Evolutionary conservation across 2,113 vertebrate species (phyloP).

Genomic region (Mola mola): DNA sequence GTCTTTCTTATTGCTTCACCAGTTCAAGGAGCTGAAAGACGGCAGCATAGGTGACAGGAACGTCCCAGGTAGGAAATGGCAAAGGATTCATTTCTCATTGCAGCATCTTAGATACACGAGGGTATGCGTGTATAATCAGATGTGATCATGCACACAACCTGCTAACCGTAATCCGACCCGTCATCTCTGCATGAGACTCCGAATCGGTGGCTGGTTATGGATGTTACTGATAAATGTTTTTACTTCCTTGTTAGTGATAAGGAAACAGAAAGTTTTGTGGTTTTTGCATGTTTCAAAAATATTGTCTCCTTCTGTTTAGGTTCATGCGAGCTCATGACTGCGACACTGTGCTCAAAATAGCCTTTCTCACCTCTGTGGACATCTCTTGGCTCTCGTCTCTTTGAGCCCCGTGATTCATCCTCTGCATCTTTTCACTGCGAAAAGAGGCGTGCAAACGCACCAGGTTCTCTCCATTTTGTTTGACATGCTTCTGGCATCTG

Average conservation of each 20-base stretch:
- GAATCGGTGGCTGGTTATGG: neutral
- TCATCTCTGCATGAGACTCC: constrained; percentile 2
- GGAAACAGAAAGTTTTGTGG: neutral
- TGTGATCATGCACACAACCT: too few relatives aligned
- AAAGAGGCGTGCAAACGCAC: neutral
- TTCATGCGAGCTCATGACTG: constrained; percentile 7
- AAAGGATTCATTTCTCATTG: too few relatives aligned
- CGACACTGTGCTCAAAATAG: constrained; percentile 44
- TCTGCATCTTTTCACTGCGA: neutral
- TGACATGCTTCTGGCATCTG: too few relatives aligned
- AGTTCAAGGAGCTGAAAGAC: neutral
- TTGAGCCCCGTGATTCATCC: constrained; percentile 26
- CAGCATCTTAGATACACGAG: too few relatives aligned
- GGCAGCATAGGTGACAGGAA: neutral
- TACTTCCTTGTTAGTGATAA: neutral
- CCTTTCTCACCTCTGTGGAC: constrained; percentile 10
- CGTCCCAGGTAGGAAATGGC: too few relatives aligned
- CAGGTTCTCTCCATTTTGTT: constrained; percentile 16
- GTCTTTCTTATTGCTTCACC: neutral
- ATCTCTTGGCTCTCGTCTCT: neutral
- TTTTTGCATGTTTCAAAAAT: constrained; percentile 4
- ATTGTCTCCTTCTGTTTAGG: neutral
- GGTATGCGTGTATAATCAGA: too few relatives aligned
- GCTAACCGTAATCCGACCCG: neutral
- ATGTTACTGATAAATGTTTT: neutral